Conservation (phyloP, 2,113 vertebrate species). For the Gorilla gorilla region DNA sequence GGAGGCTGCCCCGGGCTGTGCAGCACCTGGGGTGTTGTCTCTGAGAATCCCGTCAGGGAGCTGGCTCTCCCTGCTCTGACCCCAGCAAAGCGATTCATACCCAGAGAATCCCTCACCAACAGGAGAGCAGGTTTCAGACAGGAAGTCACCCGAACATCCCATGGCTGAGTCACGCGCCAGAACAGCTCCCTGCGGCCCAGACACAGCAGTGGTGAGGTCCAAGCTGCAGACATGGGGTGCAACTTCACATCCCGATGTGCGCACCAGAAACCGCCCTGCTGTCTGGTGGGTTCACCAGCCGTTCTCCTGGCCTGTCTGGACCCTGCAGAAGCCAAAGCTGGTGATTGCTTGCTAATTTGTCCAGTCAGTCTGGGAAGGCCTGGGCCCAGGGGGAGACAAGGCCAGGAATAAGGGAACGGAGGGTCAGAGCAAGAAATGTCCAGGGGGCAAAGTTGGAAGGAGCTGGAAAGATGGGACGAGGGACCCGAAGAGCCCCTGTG, state of each 20-base stretch:
- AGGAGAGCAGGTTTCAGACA: neutral
- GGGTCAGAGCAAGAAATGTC: neutral
- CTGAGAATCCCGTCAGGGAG: neutral
- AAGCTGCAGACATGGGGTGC: rapidly evolving
- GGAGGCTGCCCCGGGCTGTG: neutral
- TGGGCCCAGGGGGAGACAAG: neutral
- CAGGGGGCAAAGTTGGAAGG: neutral
- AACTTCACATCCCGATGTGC: neutral
- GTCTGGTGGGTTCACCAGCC: neutral
- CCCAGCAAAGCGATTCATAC: neutral
- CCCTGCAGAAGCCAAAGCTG: neutral
- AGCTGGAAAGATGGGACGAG: neutral
- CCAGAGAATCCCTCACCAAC: neutral
- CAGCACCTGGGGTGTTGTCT: neutral
- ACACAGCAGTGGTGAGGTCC: neutral
- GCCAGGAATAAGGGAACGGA: neutral
- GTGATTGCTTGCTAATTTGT: too few relatives aligned
- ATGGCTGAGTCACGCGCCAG: neutral
- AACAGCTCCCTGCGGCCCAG: neutral
- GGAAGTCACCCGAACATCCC: neutral
- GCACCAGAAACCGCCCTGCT: neutral
- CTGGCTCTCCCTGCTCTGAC: neutral
- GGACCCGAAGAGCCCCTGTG: neutral
- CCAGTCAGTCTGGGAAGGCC: neutral
- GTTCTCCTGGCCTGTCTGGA: neutral